A percentile compares a stretch with the other conserved stretches of the same genome.
These are phyloP conservation scores for Andrena bucephala DNA, from an alignment of 2,888 invertebrate species.

Conservation along the genomic window DNA sequence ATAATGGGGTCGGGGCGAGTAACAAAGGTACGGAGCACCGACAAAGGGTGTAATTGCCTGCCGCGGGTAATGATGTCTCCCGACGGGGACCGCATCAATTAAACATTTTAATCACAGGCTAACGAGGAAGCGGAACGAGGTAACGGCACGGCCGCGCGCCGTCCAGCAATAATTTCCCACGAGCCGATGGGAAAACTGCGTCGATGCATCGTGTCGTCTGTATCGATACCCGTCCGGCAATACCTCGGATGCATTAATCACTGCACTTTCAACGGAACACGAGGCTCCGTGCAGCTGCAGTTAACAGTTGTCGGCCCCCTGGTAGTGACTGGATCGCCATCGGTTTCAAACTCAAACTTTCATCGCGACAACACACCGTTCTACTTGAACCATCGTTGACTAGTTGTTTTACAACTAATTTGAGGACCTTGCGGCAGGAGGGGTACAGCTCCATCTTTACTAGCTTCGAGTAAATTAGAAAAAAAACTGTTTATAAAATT, in stretches of 20 bases:
- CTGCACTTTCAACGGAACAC: neutral
- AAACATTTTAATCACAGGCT: slow-evolving; percentile 58
- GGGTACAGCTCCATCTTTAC: no score
- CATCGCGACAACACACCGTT: no score
- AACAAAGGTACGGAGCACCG: slow-evolving; percentile 25
- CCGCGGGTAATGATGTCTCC: slow-evolving; percentile 48
- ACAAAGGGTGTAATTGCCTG: slow-evolving; percentile 54
- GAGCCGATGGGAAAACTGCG: slow-evolving; percentile 26
- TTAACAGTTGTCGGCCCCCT: neutral
- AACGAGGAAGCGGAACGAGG: slow-evolving; percentile 46
- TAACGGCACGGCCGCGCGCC: slow-evolving; percentile 33
- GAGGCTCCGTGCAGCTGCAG: neutral
- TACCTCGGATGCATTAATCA: neutral
- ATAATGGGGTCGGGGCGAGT: slow-evolving; percentile 13
- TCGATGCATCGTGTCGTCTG: neutral
- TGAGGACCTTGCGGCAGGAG: no score
- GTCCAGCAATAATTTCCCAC: slow-evolving; percentile 28
- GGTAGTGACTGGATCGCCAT: neutral
- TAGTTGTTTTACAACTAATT: no score
- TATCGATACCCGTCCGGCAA: slow-evolving; percentile 2
- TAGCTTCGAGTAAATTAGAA: no score
- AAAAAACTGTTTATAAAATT: no score
- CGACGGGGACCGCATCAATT: slow-evolving; percentile 52
- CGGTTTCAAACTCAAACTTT: no score
- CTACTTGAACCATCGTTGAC: no score